Evolutionary conservation across 2,113 vertebrate species (phyloP), one percentile per base, ranked within the genome.

Genomic region (Serinus canaria): DNA sequence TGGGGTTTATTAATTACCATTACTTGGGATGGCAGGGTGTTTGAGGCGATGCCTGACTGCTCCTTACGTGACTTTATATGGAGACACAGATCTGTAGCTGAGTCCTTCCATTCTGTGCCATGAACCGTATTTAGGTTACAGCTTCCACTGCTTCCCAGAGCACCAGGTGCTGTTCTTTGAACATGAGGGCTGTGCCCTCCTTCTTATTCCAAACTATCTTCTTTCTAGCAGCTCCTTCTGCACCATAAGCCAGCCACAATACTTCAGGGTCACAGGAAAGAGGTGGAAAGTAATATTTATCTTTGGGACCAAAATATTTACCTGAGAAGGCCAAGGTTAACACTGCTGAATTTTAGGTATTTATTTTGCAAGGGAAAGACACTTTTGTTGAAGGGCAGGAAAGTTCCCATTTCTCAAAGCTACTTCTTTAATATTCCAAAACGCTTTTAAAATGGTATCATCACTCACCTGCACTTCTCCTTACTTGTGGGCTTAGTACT

Each of bases 191-290:
- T 91, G 50, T 87, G 83, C 72, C 35, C 66, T 89, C 93, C 64
- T 96, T 95, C 90, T 69, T 78, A 77, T 95, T 94, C 64, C 92
- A 95, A 95, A 93, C 91, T 35, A 89, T 63, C 64, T 92, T 91
- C 80, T 90, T 95, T 89, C 87, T 52, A 86, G 89, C 77, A 58
- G 33, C 74, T 95, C 80, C 81, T 96, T 82, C 92, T 96, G 84
- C 69, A 89, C 59, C 66, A 52, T n/a, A 83, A 70, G 44, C 33
- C 64, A 87, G 27, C 7, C 39, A 50, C 72, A 59, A 39, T 81
- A 46, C 75, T 91, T 63, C 21, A 35, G 82, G 31, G 92, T 89
- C 90, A 89, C 75, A 90, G 56, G 60, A 94, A 94, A 93, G 60
- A 90, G 81, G 63, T 59, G 46, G 66, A 60, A 83, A 90, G 78